A percentile compares a stretch with the other conserved stretches of the same genome.
phyloP scores from a whole-genome alignment of 2,797 vertebrate genomes.

The Xiphorhynchus erythropygius region DNA sequence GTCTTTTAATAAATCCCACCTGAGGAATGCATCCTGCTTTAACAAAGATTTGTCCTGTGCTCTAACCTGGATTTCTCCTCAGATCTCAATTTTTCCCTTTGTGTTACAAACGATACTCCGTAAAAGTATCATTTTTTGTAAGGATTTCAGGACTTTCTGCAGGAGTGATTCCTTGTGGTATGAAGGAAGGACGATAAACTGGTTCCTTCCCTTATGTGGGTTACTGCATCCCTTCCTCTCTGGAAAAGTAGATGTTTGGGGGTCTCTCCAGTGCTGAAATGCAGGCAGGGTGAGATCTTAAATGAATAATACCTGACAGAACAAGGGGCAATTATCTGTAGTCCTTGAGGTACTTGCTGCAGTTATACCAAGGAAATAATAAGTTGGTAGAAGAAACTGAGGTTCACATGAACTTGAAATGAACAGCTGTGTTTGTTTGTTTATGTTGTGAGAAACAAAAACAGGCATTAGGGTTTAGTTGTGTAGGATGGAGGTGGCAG shows the following conservation, averaged over 20 bases:
- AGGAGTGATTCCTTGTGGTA: neutral
- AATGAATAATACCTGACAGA: neutral
- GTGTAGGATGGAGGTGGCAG: neutral
- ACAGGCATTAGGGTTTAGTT: neutral
- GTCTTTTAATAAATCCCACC: neutral
- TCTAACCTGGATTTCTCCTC: neutral
- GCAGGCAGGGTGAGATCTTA: neutral
- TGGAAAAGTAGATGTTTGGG: neutral
- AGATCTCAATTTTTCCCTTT: neutral
- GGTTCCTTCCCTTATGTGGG: neutral
- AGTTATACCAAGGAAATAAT: neutral
- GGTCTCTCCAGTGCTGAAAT: neutral
- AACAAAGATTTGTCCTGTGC: neutral
- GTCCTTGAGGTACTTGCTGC: neutral
- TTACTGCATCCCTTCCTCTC: neutral
- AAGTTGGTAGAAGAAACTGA: neutral
- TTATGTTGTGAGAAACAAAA: neutral
- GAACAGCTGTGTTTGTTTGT: no score
- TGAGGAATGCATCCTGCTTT: neutral
- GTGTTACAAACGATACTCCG: neutral
- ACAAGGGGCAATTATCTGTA: neutral
- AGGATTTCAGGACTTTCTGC: neutral
- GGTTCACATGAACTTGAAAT: neutral
- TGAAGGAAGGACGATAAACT: neutral
- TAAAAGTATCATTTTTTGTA: neutral